Evolutionary conservation across 2,888 invertebrate genomes (phyloP).

Genomic region (Leptura quadrifasciata): DNA sequence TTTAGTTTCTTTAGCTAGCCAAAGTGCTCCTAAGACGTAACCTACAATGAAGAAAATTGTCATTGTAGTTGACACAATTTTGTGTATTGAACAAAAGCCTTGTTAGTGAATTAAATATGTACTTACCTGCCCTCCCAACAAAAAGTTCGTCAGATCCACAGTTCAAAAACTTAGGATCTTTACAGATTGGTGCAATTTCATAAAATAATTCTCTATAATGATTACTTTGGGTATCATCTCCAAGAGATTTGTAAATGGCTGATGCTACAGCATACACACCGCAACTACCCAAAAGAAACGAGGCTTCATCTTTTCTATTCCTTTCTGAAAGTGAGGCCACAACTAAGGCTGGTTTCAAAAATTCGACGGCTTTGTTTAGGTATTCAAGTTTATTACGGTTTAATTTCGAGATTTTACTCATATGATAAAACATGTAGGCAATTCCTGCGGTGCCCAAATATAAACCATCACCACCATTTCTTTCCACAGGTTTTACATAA

Average conservation of each 20-base stretch:
- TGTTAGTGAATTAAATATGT: background rate
- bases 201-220: constrained; percentile 72
- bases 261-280: constrained; percentile 86
- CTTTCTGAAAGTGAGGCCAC: constrained; percentile 73
- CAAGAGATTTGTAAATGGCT: constrained; percentile 77
- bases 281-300: constrained; percentile 87
- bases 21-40: constrained; percentile 85
- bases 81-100: too few relatives aligned
- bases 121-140: constrained; percentile 85
- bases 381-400: constrained; percentile 73
- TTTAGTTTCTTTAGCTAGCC: constrained; percentile 79
- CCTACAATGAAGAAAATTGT: constrained; percentile 67
- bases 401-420: constrained; percentile 77
- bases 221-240: constrained; percentile 70
- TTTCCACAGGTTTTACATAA: constrained; percentile 67
- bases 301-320: constrained; percentile 78
- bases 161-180: constrained; percentile 77
- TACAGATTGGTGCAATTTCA: constrained; percentile 73
- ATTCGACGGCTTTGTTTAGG: constrained; percentile 78
- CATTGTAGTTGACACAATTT: background rate
- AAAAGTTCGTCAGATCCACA: constrained; percentile 89
- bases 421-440: constrained; percentile 85
- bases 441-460: constrained; percentile 84
- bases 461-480: constrained; percentile 77
- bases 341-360: constrained; percentile 79